These are phyloP conservation scores for Hemaris fuciformis DNA, from an alignment of 2,888 invertebrate species.

Conservation along the genomic window DNA sequence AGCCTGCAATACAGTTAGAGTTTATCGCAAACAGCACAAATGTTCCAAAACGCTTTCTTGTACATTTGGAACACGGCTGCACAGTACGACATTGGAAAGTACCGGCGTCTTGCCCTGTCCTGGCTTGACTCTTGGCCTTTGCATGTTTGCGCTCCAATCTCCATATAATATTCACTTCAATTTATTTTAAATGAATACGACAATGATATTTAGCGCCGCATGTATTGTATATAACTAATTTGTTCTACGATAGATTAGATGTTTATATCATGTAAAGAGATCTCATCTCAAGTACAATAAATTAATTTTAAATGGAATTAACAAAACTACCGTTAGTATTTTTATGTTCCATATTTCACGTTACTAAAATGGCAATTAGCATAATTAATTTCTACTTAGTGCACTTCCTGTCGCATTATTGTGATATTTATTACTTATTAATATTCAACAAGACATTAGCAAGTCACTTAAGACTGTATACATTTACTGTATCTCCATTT, in stretches of 20 bases:
- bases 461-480: not conserved
- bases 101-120: slow-evolving; percentile 55
- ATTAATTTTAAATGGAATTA: not conserved
- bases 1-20: slow-evolving; percentile 41
- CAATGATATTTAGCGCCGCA: not conserved
- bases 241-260: not conserved
- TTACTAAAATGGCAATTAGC: not conserved
- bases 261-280: not conserved
- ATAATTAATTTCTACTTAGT: not conserved
- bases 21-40: slow-evolving; percentile 31
- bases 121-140: slow-evolving; percentile 55
- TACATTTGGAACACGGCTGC: slow-evolving; percentile 77
- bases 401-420: not conserved
- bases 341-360: not conserved
- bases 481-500: not conserved
- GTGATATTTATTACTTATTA: not conserved
- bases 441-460: not conserved
- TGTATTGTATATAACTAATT: not conserved
- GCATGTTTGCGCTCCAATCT: slow-evolving; percentile 42
- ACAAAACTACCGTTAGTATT: not conserved
- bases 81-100: slow-evolving; percentile 57
- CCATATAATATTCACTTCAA: slow-evolving; percentile 9
- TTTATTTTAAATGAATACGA: not conserved
- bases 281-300: not conserved
- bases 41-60: slow-evolving; percentile 19